These are phyloP conservation scores for Drosophila kambysellisi DNA, from an alignment of 2,888 invertebrate genomes.

Conservation along the genomic window DNA sequence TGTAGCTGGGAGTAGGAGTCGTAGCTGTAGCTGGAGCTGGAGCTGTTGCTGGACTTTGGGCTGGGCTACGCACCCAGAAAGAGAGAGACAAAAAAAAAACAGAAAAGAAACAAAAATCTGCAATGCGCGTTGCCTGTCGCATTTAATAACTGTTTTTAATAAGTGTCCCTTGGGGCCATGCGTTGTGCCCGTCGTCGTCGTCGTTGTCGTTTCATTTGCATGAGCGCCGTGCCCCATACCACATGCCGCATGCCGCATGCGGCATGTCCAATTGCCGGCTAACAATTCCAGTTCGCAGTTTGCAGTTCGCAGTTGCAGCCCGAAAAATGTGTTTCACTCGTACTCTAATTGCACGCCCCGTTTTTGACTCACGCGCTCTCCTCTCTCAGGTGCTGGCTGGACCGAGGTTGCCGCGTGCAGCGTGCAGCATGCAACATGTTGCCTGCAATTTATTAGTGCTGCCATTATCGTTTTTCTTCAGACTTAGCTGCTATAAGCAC, in stretches of 20 bases:
- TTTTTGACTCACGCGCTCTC: constrained; percentile 65
- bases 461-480: constrained; percentile 80
- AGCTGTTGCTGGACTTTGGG: constrained; percentile 37
- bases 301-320: constrained; percentile 8
- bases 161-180: constrained; percentile 75
- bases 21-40: constrained; percentile 1
- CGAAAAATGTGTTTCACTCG: constrained; percentile 53
- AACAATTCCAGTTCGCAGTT: constrained; percentile 13
- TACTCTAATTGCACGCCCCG: constrained; percentile 75
- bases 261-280: constrained; percentile 1
- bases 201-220: constrained; percentile 61
- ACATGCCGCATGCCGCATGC: neutral
- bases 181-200: constrained; percentile 34
- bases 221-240: constrained; percentile 27
- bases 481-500: constrained; percentile 65
- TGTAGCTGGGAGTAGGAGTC: constrained; percentile 1
- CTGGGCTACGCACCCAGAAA: constrained; percentile 63
- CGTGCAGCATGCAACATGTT: constrained; percentile 80
- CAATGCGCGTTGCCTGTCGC: constrained; percentile 78
- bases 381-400: constrained; percentile 61
- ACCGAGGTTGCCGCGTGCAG: constrained; percentile 56
- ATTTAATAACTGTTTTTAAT: constrained; percentile 81
- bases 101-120: constrained; percentile 33
- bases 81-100: neutral
- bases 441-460: constrained; percentile 81